Evolutionary conservation across 2,113 vertebrate species (phyloP).

Genomic region (Hucho hucho): DNA sequence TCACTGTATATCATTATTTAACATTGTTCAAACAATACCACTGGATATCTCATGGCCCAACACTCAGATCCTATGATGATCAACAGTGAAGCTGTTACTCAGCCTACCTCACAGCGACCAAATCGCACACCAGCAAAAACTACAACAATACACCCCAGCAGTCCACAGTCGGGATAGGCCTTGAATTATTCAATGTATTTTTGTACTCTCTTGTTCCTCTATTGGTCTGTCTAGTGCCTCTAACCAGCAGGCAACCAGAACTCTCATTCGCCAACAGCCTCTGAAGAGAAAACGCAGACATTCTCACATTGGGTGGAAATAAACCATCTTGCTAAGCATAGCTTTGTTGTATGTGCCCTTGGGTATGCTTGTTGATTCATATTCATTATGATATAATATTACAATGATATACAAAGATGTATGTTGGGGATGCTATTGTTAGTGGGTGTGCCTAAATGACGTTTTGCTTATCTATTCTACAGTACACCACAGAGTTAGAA

Average conservation of each 20-base stretch:
- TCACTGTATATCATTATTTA: too few species aligned
- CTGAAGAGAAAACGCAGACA: slow-evolving; percentile 21
- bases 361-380: slow-evolving; percentile 8
- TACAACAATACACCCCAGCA: background rate
- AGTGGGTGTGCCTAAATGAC: too few species aligned
- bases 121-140: background rate
- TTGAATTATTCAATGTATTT: slow-evolving; percentile 67
- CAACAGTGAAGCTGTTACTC: background rate
- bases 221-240: slow-evolving; percentile 26
- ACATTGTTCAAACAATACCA: background rate
- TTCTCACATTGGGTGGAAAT: slow-evolving; percentile 38
- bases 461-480: background rate
- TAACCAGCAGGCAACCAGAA: slow-evolving; percentile 46
- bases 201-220: slow-evolving; percentile 32
- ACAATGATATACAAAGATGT: background rate
- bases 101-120: background rate
- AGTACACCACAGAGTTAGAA: background rate
- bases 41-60: background rate
- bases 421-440: background rate
- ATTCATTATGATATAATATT: background rate
- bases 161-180: slow-evolving; percentile 6
- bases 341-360: slow-evolving; percentile 12
- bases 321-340: slow-evolving; percentile 51
- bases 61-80: background rate
- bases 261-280: slow-evolving; percentile 12